Evolutionary conservation across 2,888 invertebrate genomes (phyloP).

Genomic region (Troides aeacus): DNA sequence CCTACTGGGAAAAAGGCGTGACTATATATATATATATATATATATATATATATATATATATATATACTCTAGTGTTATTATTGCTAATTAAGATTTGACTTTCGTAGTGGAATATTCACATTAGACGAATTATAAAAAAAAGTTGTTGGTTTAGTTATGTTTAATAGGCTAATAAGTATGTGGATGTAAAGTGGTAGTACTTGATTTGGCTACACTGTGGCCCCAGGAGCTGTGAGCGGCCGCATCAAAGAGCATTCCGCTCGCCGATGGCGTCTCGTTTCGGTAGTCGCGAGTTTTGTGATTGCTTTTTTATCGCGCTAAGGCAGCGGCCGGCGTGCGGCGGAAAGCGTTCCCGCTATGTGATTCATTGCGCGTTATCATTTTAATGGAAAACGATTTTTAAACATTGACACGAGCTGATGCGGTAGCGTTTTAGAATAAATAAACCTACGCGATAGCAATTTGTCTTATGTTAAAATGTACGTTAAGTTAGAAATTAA

Average conservation of each 20-base stretch:
- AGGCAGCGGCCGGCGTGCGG: constrained; percentile 47
- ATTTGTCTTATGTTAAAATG: constrained; percentile 20
- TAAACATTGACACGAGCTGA: constrained; percentile 20
- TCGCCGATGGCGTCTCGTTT: constrained; percentile 52
- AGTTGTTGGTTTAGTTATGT: not conserved
- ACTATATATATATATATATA: too few species aligned
- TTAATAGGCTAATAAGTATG: constrained; percentile 10
- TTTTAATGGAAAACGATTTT: constrained; percentile 29
- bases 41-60: too few species aligned
- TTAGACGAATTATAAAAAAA: too few species aligned
- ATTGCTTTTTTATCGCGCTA: constrained; percentile 65
- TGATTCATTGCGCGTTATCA: constrained; percentile 27
- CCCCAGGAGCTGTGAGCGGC: constrained; percentile 40
- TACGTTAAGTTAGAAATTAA: constrained; percentile 13
- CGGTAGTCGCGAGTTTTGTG: constrained; percentile 62
- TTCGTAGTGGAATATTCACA: too few species aligned
- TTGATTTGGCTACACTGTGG: constrained; percentile 23
- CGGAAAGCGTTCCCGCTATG: constrained; percentile 23
- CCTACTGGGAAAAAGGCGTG: too few species aligned
- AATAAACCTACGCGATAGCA: constrained; percentile 15
- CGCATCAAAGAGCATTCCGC: constrained; percentile 61
- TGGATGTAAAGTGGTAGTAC: constrained; percentile 26
- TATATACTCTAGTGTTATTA: too few species aligned
- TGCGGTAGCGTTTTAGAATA: constrained; percentile 27
- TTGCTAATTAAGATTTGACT: too few species aligned